Conservation (phyloP, 2,113 vertebrate genomes). For the Corapipo altera region DNA sequence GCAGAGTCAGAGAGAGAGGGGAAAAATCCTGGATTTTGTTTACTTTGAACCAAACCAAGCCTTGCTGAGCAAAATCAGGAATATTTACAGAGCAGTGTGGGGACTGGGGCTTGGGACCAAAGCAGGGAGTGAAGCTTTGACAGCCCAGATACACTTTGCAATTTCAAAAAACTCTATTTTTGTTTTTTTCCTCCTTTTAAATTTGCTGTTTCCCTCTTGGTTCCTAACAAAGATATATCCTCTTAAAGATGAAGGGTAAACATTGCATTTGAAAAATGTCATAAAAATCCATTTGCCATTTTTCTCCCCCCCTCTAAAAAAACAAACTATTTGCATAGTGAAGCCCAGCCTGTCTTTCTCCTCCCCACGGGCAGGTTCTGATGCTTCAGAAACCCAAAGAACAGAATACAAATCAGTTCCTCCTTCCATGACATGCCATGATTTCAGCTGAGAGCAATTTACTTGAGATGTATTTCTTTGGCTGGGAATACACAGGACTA, state of each 20-base stretch:
- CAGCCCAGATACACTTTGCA: neutral
- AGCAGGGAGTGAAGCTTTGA: neutral
- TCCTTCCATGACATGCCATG: neutral
- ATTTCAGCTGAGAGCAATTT: conserved; percentile 58
- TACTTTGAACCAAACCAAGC: neutral
- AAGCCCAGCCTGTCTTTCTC: neutral
- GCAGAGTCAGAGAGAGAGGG: neutral
- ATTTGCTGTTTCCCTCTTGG: neutral
- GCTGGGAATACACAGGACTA: conserved; percentile 27
- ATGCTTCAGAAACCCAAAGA: neutral
- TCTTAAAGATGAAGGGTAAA: neutral
- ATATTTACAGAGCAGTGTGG: neutral
- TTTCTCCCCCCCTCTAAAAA: neutral
- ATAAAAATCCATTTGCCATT: neutral
- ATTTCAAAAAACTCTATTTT: neutral
- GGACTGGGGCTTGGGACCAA: neutral
- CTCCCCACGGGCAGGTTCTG: neutral
- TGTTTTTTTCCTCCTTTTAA: neutral
- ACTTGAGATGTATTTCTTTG: conserved; percentile 46
- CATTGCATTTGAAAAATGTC: neutral
- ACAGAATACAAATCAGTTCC: neutral
- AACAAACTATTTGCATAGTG: neutral
- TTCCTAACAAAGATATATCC: neutral
- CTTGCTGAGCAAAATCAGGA: neutral
- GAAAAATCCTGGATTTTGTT: neutral